These are phyloP conservation scores for Aphidius gifuensis DNA, from an alignment of 1,140 invertebrate species.

Conservation along the genomic window DNA sequence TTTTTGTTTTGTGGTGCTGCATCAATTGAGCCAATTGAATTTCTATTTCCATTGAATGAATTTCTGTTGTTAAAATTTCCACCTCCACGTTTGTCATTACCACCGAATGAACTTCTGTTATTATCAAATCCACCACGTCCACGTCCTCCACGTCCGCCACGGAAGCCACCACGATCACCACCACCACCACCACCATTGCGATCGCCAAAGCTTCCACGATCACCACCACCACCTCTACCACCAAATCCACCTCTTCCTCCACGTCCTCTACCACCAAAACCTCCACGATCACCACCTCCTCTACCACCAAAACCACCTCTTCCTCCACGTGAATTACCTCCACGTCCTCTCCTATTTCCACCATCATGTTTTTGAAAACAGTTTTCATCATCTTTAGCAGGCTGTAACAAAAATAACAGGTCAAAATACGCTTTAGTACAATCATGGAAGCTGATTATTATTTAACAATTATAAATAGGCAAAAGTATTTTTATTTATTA, in stretches of 20 bases:
- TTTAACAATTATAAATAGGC: background rate
- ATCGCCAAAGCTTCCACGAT: slow-evolving; percentile 33
- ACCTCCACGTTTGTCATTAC: slow-evolving; percentile 34
- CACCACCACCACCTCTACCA: slow-evolving; percentile 23
- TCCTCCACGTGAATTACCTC: slow-evolving; percentile 39
- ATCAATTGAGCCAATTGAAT: slow-evolving; percentile 1
- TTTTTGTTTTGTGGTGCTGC: slow-evolving; percentile 73
- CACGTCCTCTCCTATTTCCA: slow-evolving; percentile 40
- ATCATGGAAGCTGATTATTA: slow-evolving; percentile 25
- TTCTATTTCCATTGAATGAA: slow-evolving; percentile 54
- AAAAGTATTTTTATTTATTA: too few species aligned
- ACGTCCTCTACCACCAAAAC: slow-evolving; percentile 33
- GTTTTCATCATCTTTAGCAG: slow-evolving; percentile 37
- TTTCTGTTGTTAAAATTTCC: slow-evolving; percentile 45
- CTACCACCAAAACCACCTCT: slow-evolving; percentile 33
- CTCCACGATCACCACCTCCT: slow-evolving; percentile 35
- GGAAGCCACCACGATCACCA: slow-evolving; percentile 42
- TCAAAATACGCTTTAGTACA: slow-evolving; percentile 33
- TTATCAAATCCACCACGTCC: too few species aligned
- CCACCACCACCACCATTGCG: slow-evolving; percentile 38
- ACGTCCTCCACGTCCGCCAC: slow-evolving; percentile 32
- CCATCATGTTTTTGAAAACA: slow-evolving; percentile 39
- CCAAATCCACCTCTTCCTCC: slow-evolving; percentile 43
- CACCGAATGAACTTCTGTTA: background rate
- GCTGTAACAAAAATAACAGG: slow-evolving; percentile 51